Evolutionary conservation across 2,113 vertebrate species (phyloP).

Genomic region (Aegotheles bennettii): DNA sequence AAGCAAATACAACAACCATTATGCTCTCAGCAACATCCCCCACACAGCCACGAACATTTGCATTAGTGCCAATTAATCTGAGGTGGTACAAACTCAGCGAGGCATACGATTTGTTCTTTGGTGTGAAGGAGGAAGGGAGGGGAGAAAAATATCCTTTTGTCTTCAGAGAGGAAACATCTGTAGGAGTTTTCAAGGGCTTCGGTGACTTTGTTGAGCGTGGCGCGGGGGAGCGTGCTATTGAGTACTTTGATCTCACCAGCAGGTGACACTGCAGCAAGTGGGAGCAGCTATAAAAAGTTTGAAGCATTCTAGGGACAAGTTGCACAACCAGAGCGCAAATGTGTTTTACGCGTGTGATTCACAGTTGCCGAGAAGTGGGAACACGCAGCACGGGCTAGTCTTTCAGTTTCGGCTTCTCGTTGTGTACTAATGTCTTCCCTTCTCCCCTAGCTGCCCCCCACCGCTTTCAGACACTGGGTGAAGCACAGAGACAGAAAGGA

Average conservation of each 20-base stretch:
- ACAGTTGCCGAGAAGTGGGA: conserved; percentile 13
- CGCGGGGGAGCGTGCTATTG: conserved; percentile 4
- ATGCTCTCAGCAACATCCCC: conserved; percentile 52
- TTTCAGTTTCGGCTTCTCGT: neutral
- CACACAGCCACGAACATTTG: conserved; percentile 23
- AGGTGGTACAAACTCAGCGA: conserved; percentile 40
- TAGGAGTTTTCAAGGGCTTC: conserved; percentile 43
- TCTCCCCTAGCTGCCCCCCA: neutral
- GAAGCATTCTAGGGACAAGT: conserved; percentile 26
- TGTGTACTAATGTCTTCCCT: neutral
- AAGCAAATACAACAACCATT: conserved; percentile 49
- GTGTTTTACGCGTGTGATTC: neutral
- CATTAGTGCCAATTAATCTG: conserved; percentile 53
- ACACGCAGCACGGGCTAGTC: neutral
- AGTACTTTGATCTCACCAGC: conserved; percentile 44
- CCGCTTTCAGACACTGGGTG: neutral
- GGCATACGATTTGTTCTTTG: conserved; percentile 42
- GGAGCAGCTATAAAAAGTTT: conserved; percentile 54
- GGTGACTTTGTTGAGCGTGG: conserved; percentile 29
- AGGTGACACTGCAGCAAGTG: conserved; percentile 67
- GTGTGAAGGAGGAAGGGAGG: conserved; percentile 40
- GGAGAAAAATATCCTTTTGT: conserved; percentile 31
- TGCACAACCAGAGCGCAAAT: neutral
- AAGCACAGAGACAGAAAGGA: neutral
- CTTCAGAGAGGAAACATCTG: conserved; percentile 44